Evolutionary conservation across 2,797 vertebrate species (phyloP).

Genomic region (Microctenopoma lineatum): DNA sequence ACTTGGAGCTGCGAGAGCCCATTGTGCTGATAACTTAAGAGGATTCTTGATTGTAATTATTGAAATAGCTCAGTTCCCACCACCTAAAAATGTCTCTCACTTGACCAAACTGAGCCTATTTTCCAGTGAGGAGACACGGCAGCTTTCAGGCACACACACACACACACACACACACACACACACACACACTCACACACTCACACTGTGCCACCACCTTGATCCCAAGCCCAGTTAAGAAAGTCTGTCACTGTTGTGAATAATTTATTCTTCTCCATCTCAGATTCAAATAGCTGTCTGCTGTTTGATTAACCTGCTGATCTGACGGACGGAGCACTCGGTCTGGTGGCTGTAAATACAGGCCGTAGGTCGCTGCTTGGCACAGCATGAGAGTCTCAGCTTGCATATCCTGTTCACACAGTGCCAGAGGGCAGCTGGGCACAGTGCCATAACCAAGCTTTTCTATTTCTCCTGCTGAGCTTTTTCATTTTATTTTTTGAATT

Average conservation of each 20-base stretch:
- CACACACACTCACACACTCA: not conserved
- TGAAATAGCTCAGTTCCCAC: conserved; percentile 12
- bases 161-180: not conserved
- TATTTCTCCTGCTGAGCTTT: conserved; percentile 16
- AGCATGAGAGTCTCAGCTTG: conserved; percentile 51
- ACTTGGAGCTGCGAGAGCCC: not conserved
- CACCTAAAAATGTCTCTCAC: not conserved
- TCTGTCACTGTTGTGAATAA: conserved; percentile 63
- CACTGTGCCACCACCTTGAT: conserved; percentile 9
- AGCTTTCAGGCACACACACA: not conserved
- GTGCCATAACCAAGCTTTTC: conserved; percentile 40
- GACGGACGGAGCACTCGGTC: conserved; percentile 43
- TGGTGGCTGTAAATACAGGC: conserved; percentile 58
- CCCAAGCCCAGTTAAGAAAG: conserved; percentile 32
- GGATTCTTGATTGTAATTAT: conserved; percentile 6
- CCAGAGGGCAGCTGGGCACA: conserved; percentile 46
- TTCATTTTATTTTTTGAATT: conserved; percentile 13
- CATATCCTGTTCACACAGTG: conserved; percentile 50
- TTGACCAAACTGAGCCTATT: not conserved
- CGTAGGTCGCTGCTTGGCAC: conserved; percentile 38
- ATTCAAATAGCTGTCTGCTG: conserved; percentile 66
- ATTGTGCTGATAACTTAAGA: conserved; percentile 6
- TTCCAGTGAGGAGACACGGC: conserved; percentile 6
- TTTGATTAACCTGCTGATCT: conserved; percentile 75
- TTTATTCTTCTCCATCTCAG: conserved; percentile 56